These are phyloP conservation scores for Drosophila anomalipes DNA, from an alignment of 2,888 invertebrate species.

Conservation along the genomic window DNA sequence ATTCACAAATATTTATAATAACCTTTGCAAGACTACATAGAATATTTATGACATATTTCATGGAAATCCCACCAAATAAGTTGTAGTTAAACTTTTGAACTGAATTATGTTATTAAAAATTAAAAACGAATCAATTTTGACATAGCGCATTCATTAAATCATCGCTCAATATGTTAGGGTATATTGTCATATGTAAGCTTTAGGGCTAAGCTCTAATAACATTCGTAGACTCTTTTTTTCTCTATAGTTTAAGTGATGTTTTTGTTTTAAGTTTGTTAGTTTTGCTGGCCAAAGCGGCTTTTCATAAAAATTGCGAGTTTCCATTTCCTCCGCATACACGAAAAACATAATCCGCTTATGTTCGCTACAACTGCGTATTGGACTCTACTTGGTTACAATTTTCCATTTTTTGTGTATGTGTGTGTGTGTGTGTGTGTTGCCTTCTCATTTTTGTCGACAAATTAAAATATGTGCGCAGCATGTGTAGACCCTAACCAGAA, in stretches of 20 bases:
- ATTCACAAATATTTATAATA: neutral
- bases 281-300: conserved; percentile 71
- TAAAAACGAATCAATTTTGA: neutral
- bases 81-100: neutral
- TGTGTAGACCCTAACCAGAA: conserved; percentile 35
- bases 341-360: conserved; percentile 71
- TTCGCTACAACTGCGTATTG: conserved; percentile 67
- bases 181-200: conserved; percentile 56
- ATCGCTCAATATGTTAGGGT: conserved; percentile 32
- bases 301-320: conserved; percentile 77
- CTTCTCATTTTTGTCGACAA: conserved; percentile 62
- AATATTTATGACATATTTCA: no score
- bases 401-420: conserved; percentile 18
- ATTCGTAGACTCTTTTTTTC: conserved; percentile 44
- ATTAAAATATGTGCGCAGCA: conserved; percentile 71
- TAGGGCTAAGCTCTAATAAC: conserved; percentile 69
- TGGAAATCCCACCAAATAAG: neutral
- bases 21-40: neutral
- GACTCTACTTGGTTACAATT: conserved; percentile 47
- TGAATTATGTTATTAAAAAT: neutral
- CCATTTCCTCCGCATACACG: conserved; percentile 61
- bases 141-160: neutral
- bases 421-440: conserved; percentile 6
- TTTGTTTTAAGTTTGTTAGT: conserved; percentile 76
- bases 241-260: conserved; percentile 35